Conservation (phyloP, 2,113 vertebrate species). For the Silurus meridionalis region DNA sequence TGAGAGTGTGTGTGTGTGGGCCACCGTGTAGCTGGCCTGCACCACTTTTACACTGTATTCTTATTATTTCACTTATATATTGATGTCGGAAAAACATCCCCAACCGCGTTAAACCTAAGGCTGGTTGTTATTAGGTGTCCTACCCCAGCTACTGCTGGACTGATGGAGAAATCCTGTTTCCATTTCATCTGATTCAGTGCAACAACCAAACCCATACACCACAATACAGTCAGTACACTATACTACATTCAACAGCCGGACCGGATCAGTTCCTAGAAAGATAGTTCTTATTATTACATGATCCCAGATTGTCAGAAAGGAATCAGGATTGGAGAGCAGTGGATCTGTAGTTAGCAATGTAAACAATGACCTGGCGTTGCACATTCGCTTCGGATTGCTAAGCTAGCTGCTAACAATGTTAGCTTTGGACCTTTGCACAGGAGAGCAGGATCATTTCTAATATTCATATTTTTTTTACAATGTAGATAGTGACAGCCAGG, state of each 20-base stretch:
- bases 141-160: neutral
- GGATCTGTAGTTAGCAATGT: slow-evolving; percentile 48
- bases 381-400: slow-evolving; percentile 6
- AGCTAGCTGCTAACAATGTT: slow-evolving; percentile 8
- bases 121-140: neutral
- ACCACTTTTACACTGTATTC: neutral
- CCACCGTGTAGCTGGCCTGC: neutral
- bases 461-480: neutral
- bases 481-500: neutral
- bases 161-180: neutral
- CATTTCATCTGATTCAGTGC: neutral
- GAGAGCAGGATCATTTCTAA: neutral
- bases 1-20: slow-evolving; percentile 9
- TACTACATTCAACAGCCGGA: too few species aligned
- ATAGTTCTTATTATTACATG: neutral
- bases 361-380: slow-evolving; percentile 61
- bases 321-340: neutral
- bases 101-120: neutral
- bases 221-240: neutral
- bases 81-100: neutral
- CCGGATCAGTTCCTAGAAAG: neutral
- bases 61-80: neutral
- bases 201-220: neutral
- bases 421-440: neutral
- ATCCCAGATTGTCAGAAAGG: neutral